These are phyloP conservation scores for Lamprotornis superbus DNA, from an alignment of 2,113 vertebrate genomes.

Conservation along the genomic window DNA sequence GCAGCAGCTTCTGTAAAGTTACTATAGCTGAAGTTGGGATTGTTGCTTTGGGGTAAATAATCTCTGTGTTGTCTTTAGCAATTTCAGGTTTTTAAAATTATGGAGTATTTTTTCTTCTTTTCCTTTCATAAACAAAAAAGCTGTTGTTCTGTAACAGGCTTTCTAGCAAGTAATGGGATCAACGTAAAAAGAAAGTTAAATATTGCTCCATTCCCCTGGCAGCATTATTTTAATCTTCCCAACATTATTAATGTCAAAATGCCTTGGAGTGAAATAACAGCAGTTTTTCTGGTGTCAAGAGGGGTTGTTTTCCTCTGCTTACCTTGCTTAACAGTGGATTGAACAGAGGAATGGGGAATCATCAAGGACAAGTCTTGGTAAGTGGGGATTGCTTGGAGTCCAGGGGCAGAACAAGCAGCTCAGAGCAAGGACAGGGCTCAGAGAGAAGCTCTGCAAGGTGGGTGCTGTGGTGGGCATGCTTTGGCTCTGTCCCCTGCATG, in stretches of 20 bases:
- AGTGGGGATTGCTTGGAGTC: not conserved
- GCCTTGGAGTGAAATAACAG: conserved; percentile 14
- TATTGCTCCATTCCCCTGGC: conserved; percentile 48
- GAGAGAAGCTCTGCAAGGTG: not conserved
- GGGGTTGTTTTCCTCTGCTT: conserved; percentile 5
- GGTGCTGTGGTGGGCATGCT: not conserved
- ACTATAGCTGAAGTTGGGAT: conserved; percentile 42
- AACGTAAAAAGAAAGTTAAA: conserved; percentile 67
- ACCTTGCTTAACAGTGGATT: not conserved
- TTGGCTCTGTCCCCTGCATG: not conserved
- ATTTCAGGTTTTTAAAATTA: conserved; percentile 55
- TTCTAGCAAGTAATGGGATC: conserved; percentile 62
- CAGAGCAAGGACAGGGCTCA: not conserved
- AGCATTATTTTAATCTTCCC: conserved; percentile 55
- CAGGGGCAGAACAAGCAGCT: not conserved
- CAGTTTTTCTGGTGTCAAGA: conserved; percentile 16
- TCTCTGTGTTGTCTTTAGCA: conserved; percentile 56
- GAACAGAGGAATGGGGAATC: not conserved
- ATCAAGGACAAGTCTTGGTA: not conserved
- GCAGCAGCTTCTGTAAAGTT: conserved; percentile 36
- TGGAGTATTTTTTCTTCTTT: conserved; percentile 34
- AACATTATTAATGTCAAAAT: conserved; percentile 31
- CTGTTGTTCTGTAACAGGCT: conserved; percentile 51
- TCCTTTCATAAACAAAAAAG: conserved; percentile 64
- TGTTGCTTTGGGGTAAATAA: conserved; percentile 58